Base-by-base conservation (phyloP, 2,888 invertebrate species). In the Coleophora flavipennella region DNA sequence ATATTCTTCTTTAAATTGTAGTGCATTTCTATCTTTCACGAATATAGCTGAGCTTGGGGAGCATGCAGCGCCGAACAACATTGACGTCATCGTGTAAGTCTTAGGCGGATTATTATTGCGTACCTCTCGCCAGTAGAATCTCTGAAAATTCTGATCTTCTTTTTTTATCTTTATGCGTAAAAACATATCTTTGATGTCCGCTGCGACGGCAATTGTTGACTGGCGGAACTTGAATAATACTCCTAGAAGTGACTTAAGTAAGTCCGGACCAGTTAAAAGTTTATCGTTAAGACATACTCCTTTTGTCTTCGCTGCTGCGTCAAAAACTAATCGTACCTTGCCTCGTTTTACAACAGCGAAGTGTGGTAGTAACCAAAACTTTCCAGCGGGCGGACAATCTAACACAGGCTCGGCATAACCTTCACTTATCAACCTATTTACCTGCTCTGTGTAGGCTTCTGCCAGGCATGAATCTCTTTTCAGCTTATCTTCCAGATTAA, bases 111-210 rank as follows among this genome's bases (percentile, higher is more conserved):
- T n/a, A n/a, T n/a, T n/a, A n/a, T n/a, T n/a, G n/a, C n/a, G n/a
- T n/a, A n/a, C n/a, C n/a, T n/a, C n/a, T n/a, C n/a, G n/a, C n/a
- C 20, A 20, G 20, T 3, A 20, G 20, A 29, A 29, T 29, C 29
- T 27, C 8, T 9, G 10, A 9, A 10, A 8, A 10, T 29, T 29
- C 10, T 11, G 31, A 13, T 51, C 46, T 35, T 45, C 39, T 1
- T 29, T 13, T 26, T n/a, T 33, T 1, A 50, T 36, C 8, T 40
- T 42, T 1, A 51, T 34, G 33, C 45, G 41, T 39, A 50, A 36
- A 20, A 51, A 50, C 53, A 53, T 53, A 12, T 53, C 53, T 1
- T 40, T 31, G 1, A 55, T 55, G 36, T 53, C 54, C 0, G 49
- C 49, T 1, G 40, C 35, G 1, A 54, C 41, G 8, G 51, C 50